These are phyloP conservation scores for Apis mellifera DNA, from an alignment of 1,140 invertebrate genomes.

Conservation along the genomic window DNA sequence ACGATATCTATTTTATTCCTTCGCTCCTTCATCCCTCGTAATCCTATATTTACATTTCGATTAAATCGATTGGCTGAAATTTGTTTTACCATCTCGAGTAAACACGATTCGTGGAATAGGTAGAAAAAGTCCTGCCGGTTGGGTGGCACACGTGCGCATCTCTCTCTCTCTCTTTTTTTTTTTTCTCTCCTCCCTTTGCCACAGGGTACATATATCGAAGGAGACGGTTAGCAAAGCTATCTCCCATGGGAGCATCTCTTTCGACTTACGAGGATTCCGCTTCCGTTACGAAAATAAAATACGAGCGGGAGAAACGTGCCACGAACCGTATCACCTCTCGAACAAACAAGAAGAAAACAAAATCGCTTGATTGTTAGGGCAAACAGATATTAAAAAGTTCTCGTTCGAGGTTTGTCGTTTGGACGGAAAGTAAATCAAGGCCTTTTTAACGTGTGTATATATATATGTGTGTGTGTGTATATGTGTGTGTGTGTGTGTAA, in stretches of 20 bases:
- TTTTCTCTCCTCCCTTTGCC: constrained; percentile 14
- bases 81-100: not conserved
- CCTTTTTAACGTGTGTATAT: too few relatives aligned
- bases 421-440: too few relatives aligned
- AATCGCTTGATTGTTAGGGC: constrained; percentile 50
- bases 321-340: constrained; percentile 56
- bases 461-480: too few relatives aligned
- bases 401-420: not conserved
- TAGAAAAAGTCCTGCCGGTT: not conserved
- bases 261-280: constrained; percentile 47
- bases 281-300: constrained; percentile 71
- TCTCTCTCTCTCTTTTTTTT: not conserved
- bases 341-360: constrained; percentile 27
- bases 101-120: constrained; percentile 19
- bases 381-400: constrained; percentile 37
- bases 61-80: not conserved
- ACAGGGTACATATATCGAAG: constrained; percentile 51
- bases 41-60: too few relatives aligned
- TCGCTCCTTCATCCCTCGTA: too few relatives aligned
- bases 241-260: constrained; percentile 51
- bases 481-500: too few relatives aligned
- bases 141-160: constrained; percentile 27
- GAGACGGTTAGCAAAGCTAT: constrained; percentile 58
- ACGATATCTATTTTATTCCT: too few relatives aligned
- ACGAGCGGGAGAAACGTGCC: constrained; percentile 37